Percentiles rank a stretch among this genome's conserved stretches.
Conservation (phyloP, 2,113 vertebrate genomes). For the Sinocyclocheilus anshuiensis region DNA sequence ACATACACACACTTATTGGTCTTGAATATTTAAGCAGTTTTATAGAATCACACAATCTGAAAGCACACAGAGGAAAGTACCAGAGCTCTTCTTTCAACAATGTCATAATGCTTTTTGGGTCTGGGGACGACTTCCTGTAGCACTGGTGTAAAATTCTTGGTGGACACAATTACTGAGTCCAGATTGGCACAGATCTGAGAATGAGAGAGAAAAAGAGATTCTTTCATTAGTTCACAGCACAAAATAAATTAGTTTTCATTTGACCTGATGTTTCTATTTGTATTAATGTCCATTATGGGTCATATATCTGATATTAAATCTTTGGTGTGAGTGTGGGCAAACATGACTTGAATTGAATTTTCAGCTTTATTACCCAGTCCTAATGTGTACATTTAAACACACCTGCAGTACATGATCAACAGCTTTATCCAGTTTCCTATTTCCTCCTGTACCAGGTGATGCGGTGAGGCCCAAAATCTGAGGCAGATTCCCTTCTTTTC, state of each 20-base stretch:
- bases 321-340: too few species aligned
- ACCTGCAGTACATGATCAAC: slow-evolving; percentile 86
- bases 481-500: slow-evolving; percentile 67
- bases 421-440: slow-evolving; percentile 70
- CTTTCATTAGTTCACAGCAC: too few species aligned
- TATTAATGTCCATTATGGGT: too few species aligned
- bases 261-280: not conserved
- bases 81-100: slow-evolving; percentile 73
- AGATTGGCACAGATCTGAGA: slow-evolving; percentile 91
- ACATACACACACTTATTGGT: not conserved
- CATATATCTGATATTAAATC: too few species aligned
- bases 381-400: not conserved
- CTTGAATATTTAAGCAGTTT: not conserved
- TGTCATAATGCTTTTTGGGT: slow-evolving; percentile 82
- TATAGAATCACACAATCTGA: not conserved
- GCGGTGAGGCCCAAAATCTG: slow-evolving; percentile 93
- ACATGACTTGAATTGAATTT: too few species aligned
- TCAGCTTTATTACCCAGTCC: slow-evolving; percentile 59
- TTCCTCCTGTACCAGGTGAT: slow-evolving; percentile 84
- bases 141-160: slow-evolving; percentile 56
- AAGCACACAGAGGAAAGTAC: slow-evolving; percentile 62
- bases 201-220: not conserved
- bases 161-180: slow-evolving; percentile 83
- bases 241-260: not conserved
- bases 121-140: slow-evolving; percentile 70